These are phyloP conservation scores for Synergus laeviventris DNA, from an alignment of 2,888 invertebrate genomes.

Conservation along the genomic window DNA sequence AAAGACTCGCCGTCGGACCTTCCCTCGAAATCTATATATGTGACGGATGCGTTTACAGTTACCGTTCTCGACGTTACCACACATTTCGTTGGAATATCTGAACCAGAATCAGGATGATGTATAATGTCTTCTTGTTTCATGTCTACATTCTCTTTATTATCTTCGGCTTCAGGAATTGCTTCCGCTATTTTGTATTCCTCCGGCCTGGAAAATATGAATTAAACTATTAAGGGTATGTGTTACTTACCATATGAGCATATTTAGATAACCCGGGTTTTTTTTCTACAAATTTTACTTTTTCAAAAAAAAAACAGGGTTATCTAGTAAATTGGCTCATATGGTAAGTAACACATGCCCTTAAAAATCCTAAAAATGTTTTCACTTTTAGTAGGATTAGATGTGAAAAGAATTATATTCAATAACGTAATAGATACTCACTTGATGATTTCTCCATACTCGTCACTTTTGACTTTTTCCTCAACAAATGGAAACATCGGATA, in stretches of 20 bases:
- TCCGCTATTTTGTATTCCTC: constrained; percentile 94
- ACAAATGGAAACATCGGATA: constrained; percentile 98
- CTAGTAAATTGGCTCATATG: too few relatives aligned
- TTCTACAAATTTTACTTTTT: too few relatives aligned
- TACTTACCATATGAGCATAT: too few relatives aligned
- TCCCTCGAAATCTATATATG: constrained; percentile 98
- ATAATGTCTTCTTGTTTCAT: constrained; percentile 81
- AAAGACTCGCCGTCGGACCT: constrained; percentile 91
- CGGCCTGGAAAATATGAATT: constrained; percentile 77
- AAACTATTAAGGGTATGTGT: too few relatives aligned
- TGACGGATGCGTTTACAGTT: constrained; percentile 89
- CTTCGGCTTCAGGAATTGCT: constrained; percentile 81
- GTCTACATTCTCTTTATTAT: constrained; percentile 83
- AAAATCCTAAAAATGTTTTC: too few relatives aligned
- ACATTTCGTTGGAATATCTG: constrained; percentile 95
- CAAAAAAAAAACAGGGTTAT: too few relatives aligned
- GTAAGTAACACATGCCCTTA: too few relatives aligned
- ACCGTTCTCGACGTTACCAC: constrained; percentile 85
- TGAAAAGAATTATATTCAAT: not conserved
- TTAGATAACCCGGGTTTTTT: too few relatives aligned
- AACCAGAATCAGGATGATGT: constrained; percentile 73
- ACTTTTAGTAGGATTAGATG: not conserved
- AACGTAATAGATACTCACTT: constrained; percentile 74
- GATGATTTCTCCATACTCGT: constrained; percentile 98
- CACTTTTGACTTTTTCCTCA: constrained; percentile 93